phyloP scores from a whole-genome alignment of 2,888 invertebrate species.

The Drosophila mulleri region DNA sequence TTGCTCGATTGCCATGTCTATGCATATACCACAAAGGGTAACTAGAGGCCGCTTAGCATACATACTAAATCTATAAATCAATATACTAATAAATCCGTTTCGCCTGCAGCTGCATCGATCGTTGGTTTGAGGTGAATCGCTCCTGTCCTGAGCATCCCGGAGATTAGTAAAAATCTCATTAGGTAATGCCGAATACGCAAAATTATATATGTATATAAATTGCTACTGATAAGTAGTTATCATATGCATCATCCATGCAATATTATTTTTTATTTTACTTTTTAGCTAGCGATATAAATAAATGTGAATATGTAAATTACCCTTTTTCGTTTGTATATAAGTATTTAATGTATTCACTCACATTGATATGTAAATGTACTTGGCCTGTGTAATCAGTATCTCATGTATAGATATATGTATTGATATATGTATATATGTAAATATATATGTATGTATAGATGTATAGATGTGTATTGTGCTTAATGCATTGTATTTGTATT shows the following conservation, averaged over 20 bases:
- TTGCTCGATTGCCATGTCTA: slow-evolving; percentile 99
- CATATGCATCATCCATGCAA: neutral
- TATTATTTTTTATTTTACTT: neutral
- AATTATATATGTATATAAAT: neutral
- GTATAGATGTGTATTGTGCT: neutral
- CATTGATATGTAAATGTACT: slow-evolving; percentile 13
- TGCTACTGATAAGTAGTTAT: neutral
- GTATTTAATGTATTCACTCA: slow-evolving; percentile 11
- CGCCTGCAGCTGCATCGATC: slow-evolving; percentile 96
- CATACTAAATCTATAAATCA: neutral
- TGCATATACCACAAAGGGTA: slow-evolving; percentile 99
- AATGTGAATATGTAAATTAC: slow-evolving; percentile 7
- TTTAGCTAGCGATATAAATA: slow-evolving; percentile 10
- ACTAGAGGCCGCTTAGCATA: slow-evolving; percentile 7
- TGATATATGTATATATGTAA: too few relatives aligned
- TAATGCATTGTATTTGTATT: slow-evolving; percentile 35
- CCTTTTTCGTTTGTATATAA: neutral
- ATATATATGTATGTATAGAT: neutral
- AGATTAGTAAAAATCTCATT: slow-evolving; percentile 83
- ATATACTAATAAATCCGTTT: neutral
- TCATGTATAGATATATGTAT: slow-evolving; percentile 2
- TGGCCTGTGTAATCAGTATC: slow-evolving; percentile 8
- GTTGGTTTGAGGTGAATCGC: slow-evolving; percentile 99
- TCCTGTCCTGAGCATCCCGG: slow-evolving; percentile 99
- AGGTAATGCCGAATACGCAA: slow-evolving; percentile 35